phyloP scores from a whole-genome alignment of 2,888 invertebrate species.

The Callimorpha dominula region DNA sequence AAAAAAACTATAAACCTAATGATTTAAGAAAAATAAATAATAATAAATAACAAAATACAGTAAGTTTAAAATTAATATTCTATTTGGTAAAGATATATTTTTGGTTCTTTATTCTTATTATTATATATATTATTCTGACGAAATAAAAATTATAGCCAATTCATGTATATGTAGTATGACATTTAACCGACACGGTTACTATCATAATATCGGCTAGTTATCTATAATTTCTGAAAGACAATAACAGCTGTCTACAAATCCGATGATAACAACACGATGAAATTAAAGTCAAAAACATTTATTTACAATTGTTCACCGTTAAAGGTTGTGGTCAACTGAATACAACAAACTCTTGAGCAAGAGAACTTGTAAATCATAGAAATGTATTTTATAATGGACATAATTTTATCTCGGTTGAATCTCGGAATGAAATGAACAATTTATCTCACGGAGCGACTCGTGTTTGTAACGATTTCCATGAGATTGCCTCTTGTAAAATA shows the following conservation, averaged over 20 bases:
- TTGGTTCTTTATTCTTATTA: too few relatives aligned
- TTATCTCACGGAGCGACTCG: slow-evolving; percentile 27
- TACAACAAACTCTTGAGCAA: slow-evolving; percentile 42
- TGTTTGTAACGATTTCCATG: slow-evolving; percentile 41
- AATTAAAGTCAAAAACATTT: slow-evolving; percentile 44
- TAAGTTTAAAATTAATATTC: too few relatives aligned
- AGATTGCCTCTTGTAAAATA: slow-evolving; percentile 45
- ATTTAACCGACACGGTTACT: too few relatives aligned
- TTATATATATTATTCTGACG: too few relatives aligned
- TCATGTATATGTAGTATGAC: too few relatives aligned
- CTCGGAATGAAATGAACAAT: slow-evolving; percentile 43
- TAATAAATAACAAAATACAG: too few relatives aligned
- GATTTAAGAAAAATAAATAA: too few relatives aligned
- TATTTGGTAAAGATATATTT: too few relatives aligned
- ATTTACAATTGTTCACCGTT: slow-evolving; percentile 54
- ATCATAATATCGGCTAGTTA: neutral
- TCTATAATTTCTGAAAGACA: neutral
- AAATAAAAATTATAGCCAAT: too few relatives aligned
- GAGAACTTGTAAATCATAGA: slow-evolving; percentile 48
- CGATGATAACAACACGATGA: neutral
- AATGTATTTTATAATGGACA: slow-evolving; percentile 47
- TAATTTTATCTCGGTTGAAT: slow-evolving; percentile 45
- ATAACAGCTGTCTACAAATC: neutral
- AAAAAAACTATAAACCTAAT: too few relatives aligned
- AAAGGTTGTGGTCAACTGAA: slow-evolving; percentile 47